Evolutionary conservation across 1,140 invertebrate species (phyloP).

Genomic region (Papilio aristodemus): DNA sequence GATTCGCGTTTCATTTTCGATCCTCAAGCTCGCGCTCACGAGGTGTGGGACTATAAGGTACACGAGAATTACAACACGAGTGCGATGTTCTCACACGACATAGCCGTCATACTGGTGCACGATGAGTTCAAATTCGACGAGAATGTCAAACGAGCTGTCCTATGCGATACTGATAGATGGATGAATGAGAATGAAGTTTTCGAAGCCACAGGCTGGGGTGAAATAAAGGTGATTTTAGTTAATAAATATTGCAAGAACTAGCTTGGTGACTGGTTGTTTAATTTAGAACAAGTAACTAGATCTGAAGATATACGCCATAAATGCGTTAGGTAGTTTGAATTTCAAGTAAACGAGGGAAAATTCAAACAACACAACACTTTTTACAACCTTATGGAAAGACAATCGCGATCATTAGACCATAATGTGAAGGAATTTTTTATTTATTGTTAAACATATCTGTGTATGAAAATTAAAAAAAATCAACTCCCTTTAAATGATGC

Average conservation of each 20-base stretch:
- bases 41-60: constrained; percentile 49
- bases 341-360: too few relatives aligned
- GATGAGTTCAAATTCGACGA: constrained; percentile 42
- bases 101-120: constrained; percentile 51
- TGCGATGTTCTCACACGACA: constrained; percentile 47
- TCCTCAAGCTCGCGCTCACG: constrained; percentile 35
- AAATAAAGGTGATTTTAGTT: constrained; percentile 41
- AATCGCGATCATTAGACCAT: too few relatives aligned
- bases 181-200: constrained; percentile 46
- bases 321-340: too few relatives aligned
- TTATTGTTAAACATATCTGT: too few relatives aligned
- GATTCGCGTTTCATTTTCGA: constrained; percentile 47
- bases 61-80: constrained; percentile 45
- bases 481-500: too few relatives aligned
- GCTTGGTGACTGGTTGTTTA: background rate
- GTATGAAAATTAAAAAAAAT: too few relatives aligned
- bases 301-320: background rate
- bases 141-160: constrained; percentile 42
- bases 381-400: too few relatives aligned
- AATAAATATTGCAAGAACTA: background rate
- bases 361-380: too few relatives aligned
- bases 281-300: background rate
- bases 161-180: constrained; percentile 41
- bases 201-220: constrained; percentile 52
- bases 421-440: too few relatives aligned